A percentile compares a stretch with the other conserved stretches of the same genome.
phyloP scores from a whole-genome alignment of 64 coral and sea anemone genomes.

The Platygyra sinensis region DNA sequence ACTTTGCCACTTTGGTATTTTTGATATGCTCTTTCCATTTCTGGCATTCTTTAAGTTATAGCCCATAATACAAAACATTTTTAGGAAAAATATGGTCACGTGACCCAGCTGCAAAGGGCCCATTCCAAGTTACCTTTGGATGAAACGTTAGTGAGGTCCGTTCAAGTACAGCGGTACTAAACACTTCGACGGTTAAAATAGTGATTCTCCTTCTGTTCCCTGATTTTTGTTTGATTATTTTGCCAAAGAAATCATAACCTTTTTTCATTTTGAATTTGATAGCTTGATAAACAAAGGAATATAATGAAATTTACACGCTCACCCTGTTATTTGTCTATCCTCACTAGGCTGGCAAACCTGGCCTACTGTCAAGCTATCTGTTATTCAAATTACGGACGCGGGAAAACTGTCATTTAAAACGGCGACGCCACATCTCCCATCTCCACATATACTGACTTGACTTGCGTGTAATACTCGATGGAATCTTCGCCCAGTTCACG shows the following conservation, averaged over 20 bases:
- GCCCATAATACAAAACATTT: no score
- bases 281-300: neutral
- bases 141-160: neutral
- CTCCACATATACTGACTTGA: slow-evolving; percentile 92
- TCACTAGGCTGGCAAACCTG: neutral
- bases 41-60: no score
- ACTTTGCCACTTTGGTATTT: no score
- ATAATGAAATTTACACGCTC: neutral
- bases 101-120: no score
- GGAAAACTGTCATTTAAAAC: slow-evolving; percentile 32
- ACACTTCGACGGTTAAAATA: no score
- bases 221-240: neutral
- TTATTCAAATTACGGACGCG: neutral
- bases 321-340: no score
- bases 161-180: neutral
- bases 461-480: slow-evolving; percentile 87
- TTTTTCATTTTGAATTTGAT: neutral
- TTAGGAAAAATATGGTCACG: no score
- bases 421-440: slow-evolving; percentile 91
- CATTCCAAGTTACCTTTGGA: neutral
- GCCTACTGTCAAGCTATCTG: neutral
- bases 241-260: neutral
- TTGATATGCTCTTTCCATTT: no score
- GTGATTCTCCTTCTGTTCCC: neutral
- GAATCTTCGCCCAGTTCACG: slow-evolving; percentile 75